These are phyloP conservation scores for Lepus timidus DNA, from an alignment of 2,113 vertebrate genomes.

Conservation along the genomic window DNA sequence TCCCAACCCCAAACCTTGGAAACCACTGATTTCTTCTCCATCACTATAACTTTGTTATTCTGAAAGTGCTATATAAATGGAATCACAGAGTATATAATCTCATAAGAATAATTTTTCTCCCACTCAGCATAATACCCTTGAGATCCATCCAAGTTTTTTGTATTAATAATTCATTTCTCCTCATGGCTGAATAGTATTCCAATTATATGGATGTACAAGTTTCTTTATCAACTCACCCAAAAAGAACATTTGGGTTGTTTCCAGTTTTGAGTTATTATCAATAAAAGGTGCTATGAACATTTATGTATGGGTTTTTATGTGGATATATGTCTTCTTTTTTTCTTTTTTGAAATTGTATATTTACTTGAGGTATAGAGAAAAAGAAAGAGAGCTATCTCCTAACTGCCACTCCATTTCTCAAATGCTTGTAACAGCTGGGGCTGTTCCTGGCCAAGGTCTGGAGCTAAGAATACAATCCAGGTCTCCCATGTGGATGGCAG, in stretches of 20 bases:
- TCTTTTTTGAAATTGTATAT: no score
- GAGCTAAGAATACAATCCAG: no score
- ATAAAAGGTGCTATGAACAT: slow-evolving; percentile 38
- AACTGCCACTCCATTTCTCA: no score
- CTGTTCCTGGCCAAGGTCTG: no score
- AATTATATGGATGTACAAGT: slow-evolving; percentile 32
- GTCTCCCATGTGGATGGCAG: no score
- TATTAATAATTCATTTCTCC: slow-evolving; percentile 54
- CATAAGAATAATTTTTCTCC: background rate
- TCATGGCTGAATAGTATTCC: slow-evolving; percentile 19
- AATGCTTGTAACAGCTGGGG: no score
- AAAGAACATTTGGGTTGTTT: slow-evolving; percentile 28
- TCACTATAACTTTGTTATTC: slow-evolving; percentile 11
- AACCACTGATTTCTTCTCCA: background rate
- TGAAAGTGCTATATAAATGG: background rate
- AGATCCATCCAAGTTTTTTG: background rate
- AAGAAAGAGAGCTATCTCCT: no score
- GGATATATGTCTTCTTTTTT: background rate
- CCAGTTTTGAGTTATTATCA: background rate
- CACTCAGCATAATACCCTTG: background rate
- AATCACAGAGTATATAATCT: background rate
- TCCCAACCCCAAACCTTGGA: background rate
- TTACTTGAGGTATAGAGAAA: no score
- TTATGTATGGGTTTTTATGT: background rate
- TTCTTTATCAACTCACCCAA: background rate